Evolutionary conservation across 2,797 vertebrate genomes (phyloP).

Genomic region (Acipenser oxyrinchus): DNA sequence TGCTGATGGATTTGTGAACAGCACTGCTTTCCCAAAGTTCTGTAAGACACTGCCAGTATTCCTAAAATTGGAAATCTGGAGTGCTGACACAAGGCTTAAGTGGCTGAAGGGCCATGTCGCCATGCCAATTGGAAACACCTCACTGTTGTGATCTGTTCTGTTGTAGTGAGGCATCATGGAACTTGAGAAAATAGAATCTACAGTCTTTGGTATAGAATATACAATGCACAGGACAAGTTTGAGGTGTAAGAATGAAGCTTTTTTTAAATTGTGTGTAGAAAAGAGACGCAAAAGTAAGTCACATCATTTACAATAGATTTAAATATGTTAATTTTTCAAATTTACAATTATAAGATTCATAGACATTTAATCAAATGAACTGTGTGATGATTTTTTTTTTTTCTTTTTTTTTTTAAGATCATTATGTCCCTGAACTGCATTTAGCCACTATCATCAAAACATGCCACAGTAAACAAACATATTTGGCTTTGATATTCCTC

Average conservation of each 20-base stretch:
- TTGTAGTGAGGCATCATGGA: conserved; percentile 36
- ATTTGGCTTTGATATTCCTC: conserved; percentile 82
- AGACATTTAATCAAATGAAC: conserved; percentile 63
- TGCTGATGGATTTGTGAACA: background rate
- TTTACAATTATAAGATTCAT: conserved; percentile 62
- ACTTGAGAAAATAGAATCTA: conserved; percentile 43
- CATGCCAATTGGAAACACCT: conserved; percentile 17
- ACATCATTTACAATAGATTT: conserved; percentile 68
- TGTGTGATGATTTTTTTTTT: conserved; percentile 36
- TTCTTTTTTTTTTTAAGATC: conserved; percentile 38
- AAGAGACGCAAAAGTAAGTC: conserved; percentile 52
- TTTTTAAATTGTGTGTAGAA: conserved; percentile 49
- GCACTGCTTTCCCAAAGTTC: conserved; percentile 16
- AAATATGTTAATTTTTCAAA: conserved; percentile 61
- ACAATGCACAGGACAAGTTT: conserved; percentile 42
- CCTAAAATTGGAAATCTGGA: conserved; percentile 31
- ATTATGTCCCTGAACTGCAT: conserved; percentile 65
- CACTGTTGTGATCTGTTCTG: conserved; percentile 24
- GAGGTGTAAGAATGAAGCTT: conserved; percentile 42
- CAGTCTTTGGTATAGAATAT: conserved; percentile 81
- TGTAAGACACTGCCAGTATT: conserved; percentile 34
- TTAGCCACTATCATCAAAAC: conserved; percentile 57
- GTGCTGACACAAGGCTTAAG: conserved; percentile 20
- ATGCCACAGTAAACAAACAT: conserved; percentile 92
- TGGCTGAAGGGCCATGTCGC: conserved; percentile 7